Conservation (phyloP, 2,888 invertebrate genomes). For the Epinotia bilunana region DNA sequence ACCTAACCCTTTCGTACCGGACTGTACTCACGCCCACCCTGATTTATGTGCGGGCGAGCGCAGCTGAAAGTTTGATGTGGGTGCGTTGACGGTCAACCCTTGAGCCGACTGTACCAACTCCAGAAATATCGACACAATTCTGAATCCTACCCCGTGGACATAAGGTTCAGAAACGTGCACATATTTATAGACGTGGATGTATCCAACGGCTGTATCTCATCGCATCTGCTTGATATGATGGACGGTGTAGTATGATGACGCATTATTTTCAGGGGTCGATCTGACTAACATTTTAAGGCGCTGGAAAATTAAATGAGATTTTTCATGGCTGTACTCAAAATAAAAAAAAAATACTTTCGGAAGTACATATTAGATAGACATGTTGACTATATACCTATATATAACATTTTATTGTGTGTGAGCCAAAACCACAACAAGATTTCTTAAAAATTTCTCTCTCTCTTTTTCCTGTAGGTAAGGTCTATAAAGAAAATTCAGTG, state of each 20-base stretch:
- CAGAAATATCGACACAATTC: neutral
- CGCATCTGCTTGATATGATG: constrained; percentile 17
- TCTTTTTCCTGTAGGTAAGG: too few relatives aligned
- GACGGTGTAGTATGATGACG: constrained; percentile 6
- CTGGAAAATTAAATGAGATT: too few relatives aligned
- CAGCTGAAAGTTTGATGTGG: constrained; percentile 80
- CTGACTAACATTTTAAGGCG: neutral
- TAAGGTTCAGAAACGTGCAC: neutral
- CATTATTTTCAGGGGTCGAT: neutral
- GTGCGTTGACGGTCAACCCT: constrained; percentile 65
- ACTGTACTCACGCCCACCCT: constrained; percentile 59
- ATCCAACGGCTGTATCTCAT: neutral
- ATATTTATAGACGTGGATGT: neutral
- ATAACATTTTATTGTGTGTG: too few relatives aligned
- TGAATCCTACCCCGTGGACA: neutral
- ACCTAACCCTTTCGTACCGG: constrained; percentile 45
- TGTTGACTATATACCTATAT: too few relatives aligned
- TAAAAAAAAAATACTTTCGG: too few relatives aligned
- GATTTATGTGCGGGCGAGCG: constrained; percentile 67
- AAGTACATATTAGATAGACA: too few relatives aligned
- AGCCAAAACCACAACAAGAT: too few relatives aligned
- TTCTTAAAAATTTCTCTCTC: too few relatives aligned
- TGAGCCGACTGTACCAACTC: constrained; percentile 36
- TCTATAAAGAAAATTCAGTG: too few relatives aligned
- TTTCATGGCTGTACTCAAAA: too few relatives aligned